A percentile compares a stretch with the other conserved stretches of the same genome.
Conservation (phyloP, 1,140 invertebrate genomes). For the Cataglyphis hispanica region DNA sequence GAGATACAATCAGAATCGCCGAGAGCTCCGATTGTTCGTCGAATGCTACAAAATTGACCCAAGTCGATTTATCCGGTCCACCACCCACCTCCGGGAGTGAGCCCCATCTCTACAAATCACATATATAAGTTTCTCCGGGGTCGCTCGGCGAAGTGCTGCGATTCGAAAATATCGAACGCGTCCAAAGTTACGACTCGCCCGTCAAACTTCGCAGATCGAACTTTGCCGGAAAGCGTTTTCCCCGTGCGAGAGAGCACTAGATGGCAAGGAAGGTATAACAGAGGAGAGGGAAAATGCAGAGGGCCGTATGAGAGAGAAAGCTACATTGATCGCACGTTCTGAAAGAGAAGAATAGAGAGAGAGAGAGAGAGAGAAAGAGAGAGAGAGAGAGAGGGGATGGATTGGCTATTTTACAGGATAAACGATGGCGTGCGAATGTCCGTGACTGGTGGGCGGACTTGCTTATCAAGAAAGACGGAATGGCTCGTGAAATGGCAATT, state of each 20-base stretch:
- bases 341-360: no score
- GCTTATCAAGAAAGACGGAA: constrained; percentile 64
- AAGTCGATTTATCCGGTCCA: constrained; percentile 64
- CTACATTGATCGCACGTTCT: not conserved
- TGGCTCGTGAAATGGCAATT: constrained; percentile 59
- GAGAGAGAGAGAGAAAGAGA: not conserved
- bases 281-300: not conserved
- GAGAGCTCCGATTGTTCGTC: constrained; percentile 56
- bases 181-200: constrained; percentile 68
- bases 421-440: constrained; percentile 61
- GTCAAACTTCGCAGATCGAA: constrained; percentile 73
- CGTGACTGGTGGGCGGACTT: constrained; percentile 44
- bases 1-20: not conserved
- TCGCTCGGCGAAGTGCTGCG: constrained; percentile 34
- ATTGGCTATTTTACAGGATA: constrained; percentile 23
- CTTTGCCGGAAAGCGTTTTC: constrained; percentile 54
- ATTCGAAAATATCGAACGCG: constrained; percentile 74
- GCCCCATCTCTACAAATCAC: constrained; percentile 68
- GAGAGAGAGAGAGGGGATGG: not conserved
- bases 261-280: not conserved
- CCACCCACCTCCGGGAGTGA: not conserved
- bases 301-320: not conserved
- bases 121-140: constrained; percentile 65
- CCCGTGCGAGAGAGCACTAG: not conserved
- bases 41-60: constrained; percentile 68